These are phyloP conservation scores for Seladonia tumulorum DNA, from an alignment of 2,888 invertebrate genomes.

Conservation along the genomic window DNA sequence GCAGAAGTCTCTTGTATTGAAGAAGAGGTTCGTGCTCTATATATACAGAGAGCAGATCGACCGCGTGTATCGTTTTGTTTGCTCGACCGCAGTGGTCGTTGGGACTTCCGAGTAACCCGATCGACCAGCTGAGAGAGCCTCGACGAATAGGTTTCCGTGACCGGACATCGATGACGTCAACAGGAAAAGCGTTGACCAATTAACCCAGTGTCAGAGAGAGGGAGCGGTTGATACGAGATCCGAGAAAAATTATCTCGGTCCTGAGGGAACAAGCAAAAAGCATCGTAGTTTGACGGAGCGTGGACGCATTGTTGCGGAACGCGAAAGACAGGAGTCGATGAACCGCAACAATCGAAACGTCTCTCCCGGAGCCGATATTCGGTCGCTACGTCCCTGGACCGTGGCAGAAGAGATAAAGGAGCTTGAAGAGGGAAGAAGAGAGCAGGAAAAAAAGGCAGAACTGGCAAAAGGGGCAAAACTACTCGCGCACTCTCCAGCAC, in stretches of 20 bases:
- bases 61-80: constrained; percentile 23
- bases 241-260: constrained; percentile 19
- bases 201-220: constrained; percentile 34
- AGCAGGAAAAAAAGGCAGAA: constrained; percentile 64
- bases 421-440: constrained; percentile 62
- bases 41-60: constrained; percentile 20
- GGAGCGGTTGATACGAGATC: neutral
- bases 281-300: neutral
- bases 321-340: constrained; percentile 45
- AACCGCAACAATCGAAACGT: constrained; percentile 49
- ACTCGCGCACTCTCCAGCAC: constrained; percentile 28
- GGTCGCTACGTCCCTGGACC: constrained; percentile 69
- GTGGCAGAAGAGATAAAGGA: constrained; percentile 63
- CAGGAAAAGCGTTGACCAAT: constrained; percentile 39
- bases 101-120: constrained; percentile 64
- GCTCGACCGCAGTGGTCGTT: constrained; percentile 41
- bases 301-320: constrained; percentile 9
- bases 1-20: too few relatives aligned
- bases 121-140: constrained; percentile 44
- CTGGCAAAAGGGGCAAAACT: constrained; percentile 76
- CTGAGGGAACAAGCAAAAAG: neutral
- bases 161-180: constrained; percentile 5
- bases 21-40: neutral
- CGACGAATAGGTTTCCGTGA: neutral
- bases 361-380: constrained; percentile 27